A percentile compares a stretch with the other conserved stretches of the same genome.
Conservation (phyloP, 2,797 vertebrate species). For the Falco novaeseelandiae region DNA sequence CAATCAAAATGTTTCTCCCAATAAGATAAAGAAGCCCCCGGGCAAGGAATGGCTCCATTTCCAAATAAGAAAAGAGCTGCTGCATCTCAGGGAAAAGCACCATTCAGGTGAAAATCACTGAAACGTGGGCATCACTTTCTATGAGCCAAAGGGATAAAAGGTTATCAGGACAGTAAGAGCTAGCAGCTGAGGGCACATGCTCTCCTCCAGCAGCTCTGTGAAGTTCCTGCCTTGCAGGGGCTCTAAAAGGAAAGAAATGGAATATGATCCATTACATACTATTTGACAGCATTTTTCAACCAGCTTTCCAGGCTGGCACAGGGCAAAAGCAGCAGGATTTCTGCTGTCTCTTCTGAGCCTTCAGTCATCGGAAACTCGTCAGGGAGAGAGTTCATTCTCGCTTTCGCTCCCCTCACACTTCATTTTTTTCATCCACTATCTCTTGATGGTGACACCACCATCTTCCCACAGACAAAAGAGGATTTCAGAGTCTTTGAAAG, state of each 20-base stretch:
- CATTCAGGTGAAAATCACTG: not conserved
- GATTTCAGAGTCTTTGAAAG: constrained; percentile 31
- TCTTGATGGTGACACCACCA: not conserved
- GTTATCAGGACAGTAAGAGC: not conserved
- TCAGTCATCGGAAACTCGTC: not conserved
- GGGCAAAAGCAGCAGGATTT: not conserved
- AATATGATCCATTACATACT: not conserved
- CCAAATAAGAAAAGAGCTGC: not conserved
- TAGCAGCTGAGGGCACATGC: not conserved
- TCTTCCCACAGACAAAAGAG: constrained; percentile 11
- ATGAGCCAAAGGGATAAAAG: not conserved
- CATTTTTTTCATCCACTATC: not conserved
- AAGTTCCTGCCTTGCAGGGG: not conserved
- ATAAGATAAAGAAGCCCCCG: not conserved
- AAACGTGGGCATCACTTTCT: not conserved
- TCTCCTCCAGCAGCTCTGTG: not conserved
- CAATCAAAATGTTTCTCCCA: not conserved
- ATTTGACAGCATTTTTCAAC: not conserved
- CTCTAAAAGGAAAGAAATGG: not conserved
- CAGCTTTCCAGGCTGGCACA: not conserved
- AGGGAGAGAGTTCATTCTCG: not conserved
- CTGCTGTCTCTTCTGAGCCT: not conserved
- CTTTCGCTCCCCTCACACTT: not conserved
- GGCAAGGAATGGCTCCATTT: not conserved
- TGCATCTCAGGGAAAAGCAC: not conserved